These are phyloP conservation scores for Pangasianodon hypophthalmus DNA, from an alignment of 2,113 vertebrate genomes.

Conservation along the genomic window DNA sequence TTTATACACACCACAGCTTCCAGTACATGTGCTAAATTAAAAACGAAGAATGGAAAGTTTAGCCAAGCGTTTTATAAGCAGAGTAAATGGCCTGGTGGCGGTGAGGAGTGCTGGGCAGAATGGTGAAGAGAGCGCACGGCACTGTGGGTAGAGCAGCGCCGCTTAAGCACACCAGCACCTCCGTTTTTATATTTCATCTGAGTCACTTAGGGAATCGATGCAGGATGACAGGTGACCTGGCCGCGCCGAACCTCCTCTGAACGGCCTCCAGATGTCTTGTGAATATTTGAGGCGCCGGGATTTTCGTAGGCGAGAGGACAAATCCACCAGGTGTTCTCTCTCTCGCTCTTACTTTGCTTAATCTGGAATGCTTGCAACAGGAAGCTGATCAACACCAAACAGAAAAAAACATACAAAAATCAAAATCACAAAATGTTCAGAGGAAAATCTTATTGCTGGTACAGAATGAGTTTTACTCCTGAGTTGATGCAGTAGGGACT, in stretches of 20 bases:
- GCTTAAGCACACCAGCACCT: slow-evolving; percentile 23
- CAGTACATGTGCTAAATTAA: slow-evolving; percentile 41
- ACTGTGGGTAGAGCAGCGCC: slow-evolving; percentile 52
- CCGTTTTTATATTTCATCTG: slow-evolving; percentile 49
- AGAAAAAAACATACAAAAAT: background rate
- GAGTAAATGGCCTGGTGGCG: slow-evolving; percentile 54
- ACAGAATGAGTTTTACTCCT: background rate
- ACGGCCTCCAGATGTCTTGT: slow-evolving; percentile 30
- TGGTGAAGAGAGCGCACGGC: background rate
- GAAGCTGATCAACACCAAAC: background rate
- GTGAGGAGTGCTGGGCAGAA: background rate
- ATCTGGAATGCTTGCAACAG: background rate
- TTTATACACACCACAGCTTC: slow-evolving; percentile 55
- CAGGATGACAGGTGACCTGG: slow-evolving; percentile 52
- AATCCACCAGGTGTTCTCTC: background rate
- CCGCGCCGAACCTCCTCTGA: slow-evolving; percentile 18
- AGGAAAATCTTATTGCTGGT: background rate
- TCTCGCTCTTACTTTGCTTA: background rate
- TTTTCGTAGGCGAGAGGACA: background rate
- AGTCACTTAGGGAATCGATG: slow-evolving; percentile 58
- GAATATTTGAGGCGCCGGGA: slow-evolving; percentile 44
- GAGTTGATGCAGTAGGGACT: background rate
- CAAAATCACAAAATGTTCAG: background rate
- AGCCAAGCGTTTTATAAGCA: slow-evolving; percentile 56
- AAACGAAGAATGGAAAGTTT: slow-evolving; percentile 49